These are phyloP conservation scores for Metacarcinus magister DNA, from an alignment of 2,888 invertebrate genomes.

Conservation along the genomic window DNA sequence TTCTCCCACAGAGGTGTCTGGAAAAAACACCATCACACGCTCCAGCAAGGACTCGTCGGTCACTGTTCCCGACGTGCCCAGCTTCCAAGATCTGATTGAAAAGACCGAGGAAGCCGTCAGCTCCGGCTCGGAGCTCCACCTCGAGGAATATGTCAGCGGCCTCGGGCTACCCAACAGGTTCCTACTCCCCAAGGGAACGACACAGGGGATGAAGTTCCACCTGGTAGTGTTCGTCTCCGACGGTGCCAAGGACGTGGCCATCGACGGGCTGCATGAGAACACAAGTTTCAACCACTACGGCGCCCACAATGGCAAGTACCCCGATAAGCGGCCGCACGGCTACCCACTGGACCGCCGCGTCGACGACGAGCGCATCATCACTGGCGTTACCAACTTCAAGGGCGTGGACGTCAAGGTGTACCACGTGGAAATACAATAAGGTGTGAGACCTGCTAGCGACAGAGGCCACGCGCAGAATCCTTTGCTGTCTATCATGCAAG, in stretches of 20 bases:
- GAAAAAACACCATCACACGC: conserved; percentile 86
- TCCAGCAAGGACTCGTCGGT: conserved; percentile 89
- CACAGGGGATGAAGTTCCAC: conserved; percentile 81
- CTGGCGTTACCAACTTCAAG: conserved; percentile 80
- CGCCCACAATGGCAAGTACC: conserved; percentile 85
- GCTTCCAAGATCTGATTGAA: conserved; percentile 69
- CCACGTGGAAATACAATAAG: neutral
- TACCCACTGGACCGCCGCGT: conserved; percentile 90
- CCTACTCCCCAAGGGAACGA: conserved; percentile 83
- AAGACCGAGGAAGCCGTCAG: conserved; percentile 64
- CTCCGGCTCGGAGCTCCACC: conserved; percentile 59
- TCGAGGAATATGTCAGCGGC: conserved; percentile 68
- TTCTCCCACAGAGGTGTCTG: no score
- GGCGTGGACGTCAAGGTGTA: conserved; percentile 79
- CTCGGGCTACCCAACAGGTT: conserved; percentile 83
- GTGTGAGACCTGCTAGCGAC: neutral
- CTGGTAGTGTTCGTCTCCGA: conserved; percentile 83
- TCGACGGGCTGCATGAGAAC: conserved; percentile 26
- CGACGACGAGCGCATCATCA: conserved; percentile 74
- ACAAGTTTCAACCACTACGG: conserved; percentile 84
- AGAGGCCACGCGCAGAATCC: no score
- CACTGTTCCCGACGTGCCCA: conserved; percentile 87
- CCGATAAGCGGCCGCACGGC: conserved; percentile 92
- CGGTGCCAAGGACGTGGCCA: conserved; percentile 77
- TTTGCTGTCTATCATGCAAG: no score